Evolutionary conservation across 2,113 vertebrate genomes (phyloP).

Genomic region (Chloebia gouldiae): DNA sequence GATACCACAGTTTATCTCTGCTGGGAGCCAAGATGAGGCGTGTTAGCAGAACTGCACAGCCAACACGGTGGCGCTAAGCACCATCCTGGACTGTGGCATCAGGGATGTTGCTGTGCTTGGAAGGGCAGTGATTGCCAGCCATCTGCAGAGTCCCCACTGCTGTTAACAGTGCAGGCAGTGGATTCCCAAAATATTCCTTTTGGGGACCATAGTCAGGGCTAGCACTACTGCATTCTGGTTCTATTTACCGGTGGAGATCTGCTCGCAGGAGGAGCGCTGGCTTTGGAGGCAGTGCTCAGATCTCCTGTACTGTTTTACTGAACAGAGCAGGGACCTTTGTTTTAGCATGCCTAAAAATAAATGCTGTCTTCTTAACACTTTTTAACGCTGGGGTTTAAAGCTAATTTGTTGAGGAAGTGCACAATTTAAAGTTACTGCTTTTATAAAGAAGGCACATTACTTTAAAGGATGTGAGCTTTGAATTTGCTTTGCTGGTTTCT

Average conservation of each 20-base stretch:
- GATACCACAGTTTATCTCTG: background rate
- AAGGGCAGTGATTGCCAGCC: background rate
- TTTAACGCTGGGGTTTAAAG: background rate
- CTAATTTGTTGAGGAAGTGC: background rate
- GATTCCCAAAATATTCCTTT: background rate
- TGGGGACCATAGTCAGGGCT: background rate
- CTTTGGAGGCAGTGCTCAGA: background rate
- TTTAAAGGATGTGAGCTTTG: fast-evolving
- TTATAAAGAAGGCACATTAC: background rate
- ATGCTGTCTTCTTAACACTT: background rate
- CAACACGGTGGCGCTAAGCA: fast-evolving
- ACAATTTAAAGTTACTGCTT: background rate
- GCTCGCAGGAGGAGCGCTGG: fast-evolving
- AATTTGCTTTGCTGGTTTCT: background rate
- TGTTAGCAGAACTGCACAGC: background rate
- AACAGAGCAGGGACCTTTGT: background rate
- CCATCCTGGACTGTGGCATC: background rate
- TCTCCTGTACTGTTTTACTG: background rate
- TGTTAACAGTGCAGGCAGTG: background rate
- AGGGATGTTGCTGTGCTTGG: background rate
- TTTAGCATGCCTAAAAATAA: background rate
- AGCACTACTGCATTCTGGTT: background rate
- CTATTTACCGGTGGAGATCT: background rate
- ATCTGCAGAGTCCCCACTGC: background rate
- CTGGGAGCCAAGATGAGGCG: background rate